Percentiles rank a stretch among this genome's conserved stretches.
Conservation (phyloP, 2,797 vertebrate genomes). For the Karalla daura region DNA sequence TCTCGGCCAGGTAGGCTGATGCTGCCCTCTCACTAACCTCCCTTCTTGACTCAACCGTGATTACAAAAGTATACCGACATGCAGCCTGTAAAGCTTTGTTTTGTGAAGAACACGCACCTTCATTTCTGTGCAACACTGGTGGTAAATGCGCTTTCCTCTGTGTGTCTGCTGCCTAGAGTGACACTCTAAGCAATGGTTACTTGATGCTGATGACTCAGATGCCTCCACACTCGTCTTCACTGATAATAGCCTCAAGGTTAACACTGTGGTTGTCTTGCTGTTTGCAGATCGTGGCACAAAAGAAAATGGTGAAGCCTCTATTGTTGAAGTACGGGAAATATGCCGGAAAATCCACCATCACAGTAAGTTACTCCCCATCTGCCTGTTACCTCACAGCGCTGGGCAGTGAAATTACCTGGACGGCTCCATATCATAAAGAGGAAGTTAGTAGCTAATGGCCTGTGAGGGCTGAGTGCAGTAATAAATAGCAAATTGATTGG, state of each 20-base stretch:
- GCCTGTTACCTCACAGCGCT: slow-evolving; percentile 9
- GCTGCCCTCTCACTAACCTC: not conserved
- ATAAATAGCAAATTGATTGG: slow-evolving; percentile 10
- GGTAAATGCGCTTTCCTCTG: slow-evolving; percentile 3
- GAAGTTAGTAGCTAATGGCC: slow-evolving; percentile 1
- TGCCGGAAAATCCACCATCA: slow-evolving; percentile 95
- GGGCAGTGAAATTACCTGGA: slow-evolving; percentile 3
- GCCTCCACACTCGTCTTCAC: slow-evolving; percentile 20
- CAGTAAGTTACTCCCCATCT: slow-evolving; percentile 78
- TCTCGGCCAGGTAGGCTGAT: slow-evolving; percentile 89
- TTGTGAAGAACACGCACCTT: not conserved
- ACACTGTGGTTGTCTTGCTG: slow-evolving; percentile 43
- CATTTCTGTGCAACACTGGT: not conserved
- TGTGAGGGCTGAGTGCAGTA: slow-evolving; percentile 7
- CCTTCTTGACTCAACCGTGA: not conserved
- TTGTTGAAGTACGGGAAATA: slow-evolving; percentile 94
- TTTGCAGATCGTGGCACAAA: slow-evolving; percentile 94
- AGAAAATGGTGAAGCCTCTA: slow-evolving; percentile 91
- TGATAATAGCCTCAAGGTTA: slow-evolving; percentile 19
- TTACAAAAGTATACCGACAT: not conserved
- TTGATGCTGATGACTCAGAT: slow-evolving; percentile 49
- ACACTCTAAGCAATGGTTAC: slow-evolving; percentile 15
- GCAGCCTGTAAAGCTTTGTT: not conserved
- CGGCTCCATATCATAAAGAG: slow-evolving; percentile 2
- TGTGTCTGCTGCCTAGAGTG: not conserved